Base-by-base conservation (phyloP, 2,888 invertebrate genomes). In the Apoda limacodes region DNA sequence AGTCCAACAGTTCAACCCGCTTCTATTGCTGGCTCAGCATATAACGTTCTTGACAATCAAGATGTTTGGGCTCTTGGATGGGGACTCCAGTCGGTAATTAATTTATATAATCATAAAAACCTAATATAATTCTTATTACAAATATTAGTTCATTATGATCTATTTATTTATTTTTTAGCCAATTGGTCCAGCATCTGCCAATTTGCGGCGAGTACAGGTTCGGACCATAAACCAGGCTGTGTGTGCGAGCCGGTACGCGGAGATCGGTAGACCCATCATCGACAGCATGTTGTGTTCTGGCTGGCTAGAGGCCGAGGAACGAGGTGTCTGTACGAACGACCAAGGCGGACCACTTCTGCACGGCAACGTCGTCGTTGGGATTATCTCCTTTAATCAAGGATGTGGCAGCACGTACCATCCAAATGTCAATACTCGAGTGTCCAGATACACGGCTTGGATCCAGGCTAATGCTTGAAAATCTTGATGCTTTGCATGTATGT, bases 271-370 rank as follows among this genome's bases (percentile, higher is more conserved):
- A 2, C 25, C 30, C 2, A 30, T 62, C 5, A 50, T 52, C 20
- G 46, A 46, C 11, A 59, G 55, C 36, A 59, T 59, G 59, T 9
- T 64, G 44, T 63, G 63, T 28, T 50, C 60, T 3, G 61, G 62
- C n/a, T 46, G 45, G 46, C 39, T 59, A 12, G 46, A 50, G 17
- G 45, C 55, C 3, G 57, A 55, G 5, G 59, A 59, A 27, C 55
- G 54, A 7, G 58, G 50, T 41, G 57, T 54, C 38, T 61, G 61
- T 39, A 46, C 46, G 35, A 50, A 52, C 2, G 60, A 60, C 37
- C 52, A 54, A 3, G 60, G 60, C 3, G 54, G 61, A 9, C 60
- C 60, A 13, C 46, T 60, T 11, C 48, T 49, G 31, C 54, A 60
- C 41, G 50, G 52, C 12, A 22, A 40, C 5, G 43, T 53, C 9